Evolutionary conservation across 1,140 invertebrate genomes (phyloP).

Genomic region (Aradophagus sp.): DNA sequence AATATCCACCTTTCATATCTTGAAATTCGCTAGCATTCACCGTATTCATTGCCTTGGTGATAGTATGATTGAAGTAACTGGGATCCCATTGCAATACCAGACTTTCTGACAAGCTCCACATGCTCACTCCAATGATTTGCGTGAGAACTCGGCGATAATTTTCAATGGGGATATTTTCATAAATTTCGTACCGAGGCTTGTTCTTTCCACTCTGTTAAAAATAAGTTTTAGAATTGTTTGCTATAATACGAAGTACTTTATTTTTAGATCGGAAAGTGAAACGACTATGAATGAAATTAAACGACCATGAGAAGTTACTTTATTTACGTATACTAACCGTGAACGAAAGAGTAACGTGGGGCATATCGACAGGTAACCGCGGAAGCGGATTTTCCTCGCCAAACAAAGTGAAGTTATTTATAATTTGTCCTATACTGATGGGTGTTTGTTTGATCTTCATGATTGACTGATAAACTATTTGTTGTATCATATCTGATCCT

Average conservation of each 20-base stretch:
- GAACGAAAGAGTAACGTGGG: constrained; percentile 66
- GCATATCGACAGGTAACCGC: constrained; percentile 61
- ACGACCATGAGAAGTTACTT: too few relatives aligned
- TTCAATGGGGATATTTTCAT: constrained; percentile 29
- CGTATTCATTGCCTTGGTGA: constrained; percentile 44
- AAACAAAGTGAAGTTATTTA: constrained; percentile 30
- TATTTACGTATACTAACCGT: constrained; percentile 19
- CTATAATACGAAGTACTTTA: neutral
- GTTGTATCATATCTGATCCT: constrained; percentile 67
- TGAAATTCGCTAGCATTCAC: constrained; percentile 48
- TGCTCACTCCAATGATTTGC: constrained; percentile 62
- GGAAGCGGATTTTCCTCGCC: constrained; percentile 41
- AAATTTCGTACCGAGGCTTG: too few relatives aligned
- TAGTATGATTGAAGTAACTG: constrained; percentile 58
- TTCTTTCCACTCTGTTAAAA: constrained; percentile 5
- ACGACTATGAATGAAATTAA: too few relatives aligned
- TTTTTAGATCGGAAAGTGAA: too few relatives aligned
- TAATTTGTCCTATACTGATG: constrained; percentile 27
- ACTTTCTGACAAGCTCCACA: constrained; percentile 70
- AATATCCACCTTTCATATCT: constrained; percentile 58
- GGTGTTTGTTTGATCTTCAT: constrained; percentile 18
- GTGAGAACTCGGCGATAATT: constrained; percentile 56
- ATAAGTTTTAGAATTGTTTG: neutral
- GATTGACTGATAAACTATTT: constrained; percentile 61
- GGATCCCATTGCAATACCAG: constrained; percentile 67